Conservation (phyloP, 1,140 invertebrate species). For the Maconellicoccus hirsutus region DNA sequence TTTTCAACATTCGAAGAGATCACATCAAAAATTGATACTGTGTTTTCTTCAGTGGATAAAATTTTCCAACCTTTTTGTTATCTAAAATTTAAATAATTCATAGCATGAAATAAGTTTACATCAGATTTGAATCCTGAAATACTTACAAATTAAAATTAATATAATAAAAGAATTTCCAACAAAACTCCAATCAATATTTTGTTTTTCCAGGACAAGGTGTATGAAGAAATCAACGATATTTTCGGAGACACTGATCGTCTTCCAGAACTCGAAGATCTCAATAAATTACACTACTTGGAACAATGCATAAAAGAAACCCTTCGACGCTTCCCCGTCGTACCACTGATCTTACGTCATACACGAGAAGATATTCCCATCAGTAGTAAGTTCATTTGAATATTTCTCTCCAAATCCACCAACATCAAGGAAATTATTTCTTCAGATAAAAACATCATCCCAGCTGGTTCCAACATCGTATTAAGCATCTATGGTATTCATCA, state of each 20-base stretch:
- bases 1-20: too few species aligned
- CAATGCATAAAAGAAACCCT: slow-evolving; percentile 28
- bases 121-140: too few species aligned
- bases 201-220: slow-evolving; percentile 35
- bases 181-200: too few species aligned
- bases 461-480: slow-evolving; percentile 11
- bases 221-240: slow-evolving; percentile 38
- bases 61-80: too few species aligned
- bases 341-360: slow-evolving; percentile 42
- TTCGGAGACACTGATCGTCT: slow-evolving; percentile 38
- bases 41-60: too few species aligned
- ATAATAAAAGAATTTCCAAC: too few species aligned
- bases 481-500: slow-evolving; percentile 36
- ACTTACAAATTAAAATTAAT: too few species aligned
- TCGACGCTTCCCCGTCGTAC: slow-evolving; percentile 42
- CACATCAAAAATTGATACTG: too few species aligned
- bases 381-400: slow-evolving; percentile 33
- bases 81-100: too few species aligned
- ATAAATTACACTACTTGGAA: slow-evolving; percentile 32
- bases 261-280: slow-evolving; percentile 41
- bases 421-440: not conserved
- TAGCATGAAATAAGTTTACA: too few species aligned
- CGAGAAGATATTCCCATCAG: slow-evolving; percentile 40
- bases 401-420: not conserved
- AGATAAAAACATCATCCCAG: slow-evolving; percentile 11